Base-by-base conservation (phyloP, 64 coral and sea anemone species). In the Porites lutea region DNA sequence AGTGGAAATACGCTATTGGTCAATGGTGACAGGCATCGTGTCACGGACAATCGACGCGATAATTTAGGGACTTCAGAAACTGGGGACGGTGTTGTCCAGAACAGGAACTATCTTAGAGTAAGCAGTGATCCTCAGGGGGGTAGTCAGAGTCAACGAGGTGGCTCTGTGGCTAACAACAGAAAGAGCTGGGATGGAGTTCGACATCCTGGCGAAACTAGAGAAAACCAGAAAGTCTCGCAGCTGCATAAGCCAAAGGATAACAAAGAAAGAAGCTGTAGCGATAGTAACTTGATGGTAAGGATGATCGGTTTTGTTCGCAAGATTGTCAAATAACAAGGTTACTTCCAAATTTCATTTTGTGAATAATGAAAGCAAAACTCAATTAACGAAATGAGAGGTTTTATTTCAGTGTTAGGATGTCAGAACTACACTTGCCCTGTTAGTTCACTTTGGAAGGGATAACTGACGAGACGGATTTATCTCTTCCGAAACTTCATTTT, bases 131-230 rank as follows among this genome's bases (percentile, higher is more conserved):
- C 84, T 19, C 27, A 53, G 3, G 79, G 63, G 4, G 62, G 9
- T 11, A 71, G 48, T 13, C n/a, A 54, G 12, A 83, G 58, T 81
- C 68, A 49, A n/a, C 66, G 52, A 71, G 64, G 27, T 37, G 27
- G 65, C 27, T 91, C 79, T 44, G 52, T 60, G 20, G 18, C 55
- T 5, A 87, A 18, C 53, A 94, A 94, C 88, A 91, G 95, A 45
- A 97, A 97, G 73, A 97, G 95, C 13, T 97, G 95, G 95, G 95
- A 97, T 53, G 95, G 95, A 55, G 95, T 94, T 10, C 82, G 86
- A 13, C 49, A 86, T 22, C 82, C 82, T 78, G 79, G 21, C n/a
- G 73, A 71, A 14, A 64, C 43, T 48, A 76, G 77, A 75, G 75
- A 91, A 44, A 23, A 82, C 14, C 76, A 78, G 60, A 86, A 83